phyloP scores from a whole-genome alignment of 1,140 invertebrate genomes.

The Medauroidea extradentata region DNA sequence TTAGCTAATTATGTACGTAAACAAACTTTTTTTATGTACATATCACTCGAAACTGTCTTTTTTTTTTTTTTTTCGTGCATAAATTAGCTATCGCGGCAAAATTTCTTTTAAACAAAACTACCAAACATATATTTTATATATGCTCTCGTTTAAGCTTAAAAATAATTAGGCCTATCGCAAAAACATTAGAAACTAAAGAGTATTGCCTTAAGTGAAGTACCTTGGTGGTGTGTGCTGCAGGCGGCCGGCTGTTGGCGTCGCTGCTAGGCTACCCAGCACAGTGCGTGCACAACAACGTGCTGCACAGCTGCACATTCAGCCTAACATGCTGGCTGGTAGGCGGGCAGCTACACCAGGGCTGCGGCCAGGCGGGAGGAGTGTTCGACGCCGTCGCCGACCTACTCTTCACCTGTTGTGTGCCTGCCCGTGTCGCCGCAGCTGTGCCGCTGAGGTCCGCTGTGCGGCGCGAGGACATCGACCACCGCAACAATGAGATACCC shows the following conservation, averaged over 20 bases:
- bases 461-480: conserved; percentile 13
- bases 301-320: conserved; percentile 59
- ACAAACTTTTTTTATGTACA: too few species aligned
- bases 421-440: conserved; percentile 17
- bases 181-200: too few species aligned
- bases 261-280: conserved; percentile 56
- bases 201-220: too few species aligned
- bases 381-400: conserved; percentile 40
- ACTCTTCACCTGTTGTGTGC: conserved; percentile 64
- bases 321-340: conserved; percentile 67
- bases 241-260: conserved; percentile 49
- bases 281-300: conserved; percentile 51
- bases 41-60: too few species aligned
- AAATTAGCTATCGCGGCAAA: too few species aligned
- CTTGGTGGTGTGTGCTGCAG: conserved; percentile 9
- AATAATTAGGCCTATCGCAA: too few species aligned
- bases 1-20: too few species aligned
- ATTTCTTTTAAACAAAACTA: too few species aligned
- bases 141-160: too few species aligned
- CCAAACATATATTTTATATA: too few species aligned
- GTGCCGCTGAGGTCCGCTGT: neutral
- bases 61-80: too few species aligned
- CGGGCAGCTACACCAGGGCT: conserved; percentile 51
- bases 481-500: conserved; percentile 10
- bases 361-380: conserved; percentile 45